Percentiles rank a stretch among this genome's conserved stretches.
Conservation (phyloP, 2,113 vertebrate species). For the Eonycteris spelaea region DNA sequence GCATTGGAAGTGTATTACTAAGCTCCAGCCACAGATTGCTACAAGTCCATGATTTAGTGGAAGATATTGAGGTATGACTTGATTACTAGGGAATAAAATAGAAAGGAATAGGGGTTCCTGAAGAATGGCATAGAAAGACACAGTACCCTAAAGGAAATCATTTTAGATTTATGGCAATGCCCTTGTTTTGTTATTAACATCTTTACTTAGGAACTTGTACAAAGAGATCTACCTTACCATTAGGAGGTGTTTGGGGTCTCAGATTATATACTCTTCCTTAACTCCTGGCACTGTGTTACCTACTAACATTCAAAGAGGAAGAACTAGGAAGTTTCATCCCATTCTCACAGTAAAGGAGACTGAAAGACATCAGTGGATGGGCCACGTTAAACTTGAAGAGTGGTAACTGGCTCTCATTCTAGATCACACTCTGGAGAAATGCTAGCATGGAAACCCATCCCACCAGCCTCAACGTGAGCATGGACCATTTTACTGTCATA, state of each 20-base stretch:
- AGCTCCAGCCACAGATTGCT: background rate
- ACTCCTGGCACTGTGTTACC: background rate
- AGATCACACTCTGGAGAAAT: slow-evolving; percentile 69
- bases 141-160: background rate
- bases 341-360: background rate
- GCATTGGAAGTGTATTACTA: slow-evolving; percentile 51
- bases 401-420: background rate
- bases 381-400: background rate
- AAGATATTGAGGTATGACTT: slow-evolving; percentile 70
- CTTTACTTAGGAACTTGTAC: background rate
- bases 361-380: background rate
- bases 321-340: background rate
- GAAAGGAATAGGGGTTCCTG: background rate
- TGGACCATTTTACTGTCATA: background rate
- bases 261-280: background rate
- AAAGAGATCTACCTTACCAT: background rate
- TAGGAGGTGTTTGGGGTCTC: background rate
- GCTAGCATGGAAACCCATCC: background rate
- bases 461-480: slow-evolving; percentile 21
- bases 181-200: background rate
- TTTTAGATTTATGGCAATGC: background rate
- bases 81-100: background rate
- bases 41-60: slow-evolving; percentile 23
- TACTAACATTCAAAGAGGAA: background rate
- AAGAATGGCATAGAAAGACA: background rate